Evolutionary conservation across 2,888 invertebrate species (phyloP), one percentile per base, ranked within the genome.

Genomic region (Drosophila mercatorum): DNA sequence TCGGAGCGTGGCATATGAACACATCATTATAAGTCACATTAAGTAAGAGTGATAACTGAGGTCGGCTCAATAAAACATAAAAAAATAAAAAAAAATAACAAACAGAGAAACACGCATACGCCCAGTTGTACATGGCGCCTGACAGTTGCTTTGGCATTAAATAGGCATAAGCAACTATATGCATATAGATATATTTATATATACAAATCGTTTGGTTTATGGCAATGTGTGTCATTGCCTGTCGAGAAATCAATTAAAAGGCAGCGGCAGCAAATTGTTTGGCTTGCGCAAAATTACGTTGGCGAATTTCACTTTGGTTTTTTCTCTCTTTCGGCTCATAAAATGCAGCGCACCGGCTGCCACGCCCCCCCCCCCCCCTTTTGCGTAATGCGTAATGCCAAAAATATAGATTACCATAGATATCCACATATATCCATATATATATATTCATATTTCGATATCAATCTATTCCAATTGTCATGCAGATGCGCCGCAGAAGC

Each of bases 11-110:
- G 65, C 81, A 68, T 44, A 74, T 64, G 52, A 53, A 65, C 58
- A 77, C 70, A 88, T 77, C 84, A 88, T 88, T 83, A 84, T 87
- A 87, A 87, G 82, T 84, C 90, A 72, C 77, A 77, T 90, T 86
- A 86, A 86, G 89, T 90, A 90, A 86, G 86, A 86, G 88, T 86
- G 86, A 86, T 90, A 86, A 86, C 88, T 90, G 86, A 86, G 86
- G 86, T 88, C 78, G 81, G 62, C 71, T 79, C 73, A 70, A 63
- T 55, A 75, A 57, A 57, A 53, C 40, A 46, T n/a, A 46, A 57
- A 51, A 62, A 62, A 63, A 34, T 60, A 31, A 36, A 43, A 43
- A 62, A 52, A 34, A 70, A n/a, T 49, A 49, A 43, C 17, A 53
- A 36, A 26, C 7, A 3, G 38, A 62, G 38, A 72, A 81, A 69